Evolutionary conservation across 2,113 vertebrate species (phyloP), one percentile per base, ranked within the genome.

Genomic region (Bubo scandiacus): DNA sequence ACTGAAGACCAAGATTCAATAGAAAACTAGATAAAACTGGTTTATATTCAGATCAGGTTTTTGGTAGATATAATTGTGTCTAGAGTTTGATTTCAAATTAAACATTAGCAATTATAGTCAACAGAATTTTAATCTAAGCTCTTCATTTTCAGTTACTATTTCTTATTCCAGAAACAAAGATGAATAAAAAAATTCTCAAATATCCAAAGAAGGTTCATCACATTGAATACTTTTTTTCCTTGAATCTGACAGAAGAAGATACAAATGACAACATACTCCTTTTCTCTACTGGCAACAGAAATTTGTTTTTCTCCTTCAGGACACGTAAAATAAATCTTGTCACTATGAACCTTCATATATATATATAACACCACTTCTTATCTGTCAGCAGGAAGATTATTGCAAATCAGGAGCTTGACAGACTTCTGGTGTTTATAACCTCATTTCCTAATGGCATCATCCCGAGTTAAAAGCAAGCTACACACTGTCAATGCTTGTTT

Each of bases 351-450:
- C 47, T 90, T 78, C 55, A 40, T 10, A 49, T 36, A 43, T 47
- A 47, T 29, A 61, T 51, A 61, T 30, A 59, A 67, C 43, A 67
- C 43, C 40, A 55, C 63, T 80, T 81, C 61, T 87, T 68, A 92
- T 70, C 79, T 90, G 75, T 81, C 90, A 92, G 58, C 16, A 74
- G 43, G 55, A 83, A 71, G 23, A 90, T 81, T 83, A 94, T n/a
- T 92, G 47, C 52, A 89, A 89, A 92, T 87, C 89, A 85, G 29
- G 18, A 94, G 40, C 70, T 81, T 74, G 94, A 92, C 72, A 91
- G 83, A 89, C 89, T 94, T 88, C 68, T 87, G 42, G 36, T 72
- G 47, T 95, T 96, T 79, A 91, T 81, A 93, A 86, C 57, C 73
- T 94, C 52, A 79, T 65, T 95, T 92, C 81, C 86, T 95, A 94